Conservation (phyloP, 2,113 vertebrate genomes). For the Boulengeromyrus knoepffleri region DNA sequence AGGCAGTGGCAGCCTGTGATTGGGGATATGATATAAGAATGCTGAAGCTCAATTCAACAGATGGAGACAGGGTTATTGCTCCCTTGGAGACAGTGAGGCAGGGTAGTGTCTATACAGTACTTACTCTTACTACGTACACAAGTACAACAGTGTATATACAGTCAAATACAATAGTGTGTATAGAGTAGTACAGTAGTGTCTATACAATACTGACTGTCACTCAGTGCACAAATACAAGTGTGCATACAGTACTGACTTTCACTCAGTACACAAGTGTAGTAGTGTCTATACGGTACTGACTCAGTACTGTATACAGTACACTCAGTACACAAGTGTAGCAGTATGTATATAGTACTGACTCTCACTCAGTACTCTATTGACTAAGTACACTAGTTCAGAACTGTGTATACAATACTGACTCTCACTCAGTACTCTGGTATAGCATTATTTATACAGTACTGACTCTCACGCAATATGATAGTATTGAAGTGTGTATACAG, state of each 20-base stretch:
- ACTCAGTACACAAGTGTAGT: background rate
- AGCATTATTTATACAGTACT: slow-evolving; percentile 18
- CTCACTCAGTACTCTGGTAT: background rate
- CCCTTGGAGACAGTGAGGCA: background rate
- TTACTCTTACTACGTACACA: background rate
- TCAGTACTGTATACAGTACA: background rate
- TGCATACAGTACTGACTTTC: background rate
- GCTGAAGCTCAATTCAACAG: background rate
- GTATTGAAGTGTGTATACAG: background rate
- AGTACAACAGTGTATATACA: background rate
- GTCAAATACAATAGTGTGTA: slow-evolving; percentile 29
- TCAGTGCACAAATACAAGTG: background rate
- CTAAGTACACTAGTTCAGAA: slow-evolving; percentile 35
- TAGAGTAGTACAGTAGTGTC: slow-evolving; percentile 30
- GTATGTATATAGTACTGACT: background rate
- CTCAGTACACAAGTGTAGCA: background rate
- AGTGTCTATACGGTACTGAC: background rate
- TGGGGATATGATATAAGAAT: background rate
- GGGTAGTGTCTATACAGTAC: background rate
- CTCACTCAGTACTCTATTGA: slow-evolving; percentile 4
- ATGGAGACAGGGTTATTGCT: background rate
- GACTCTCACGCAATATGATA: background rate
- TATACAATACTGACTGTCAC: background rate
- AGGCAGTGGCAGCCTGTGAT: background rate
- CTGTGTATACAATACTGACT: slow-evolving; percentile 36